Evolutionary conservation across 2,113 vertebrate species (phyloP), one percentile per base, ranked within the genome.

Genomic region (Phaetusa simplex): DNA sequence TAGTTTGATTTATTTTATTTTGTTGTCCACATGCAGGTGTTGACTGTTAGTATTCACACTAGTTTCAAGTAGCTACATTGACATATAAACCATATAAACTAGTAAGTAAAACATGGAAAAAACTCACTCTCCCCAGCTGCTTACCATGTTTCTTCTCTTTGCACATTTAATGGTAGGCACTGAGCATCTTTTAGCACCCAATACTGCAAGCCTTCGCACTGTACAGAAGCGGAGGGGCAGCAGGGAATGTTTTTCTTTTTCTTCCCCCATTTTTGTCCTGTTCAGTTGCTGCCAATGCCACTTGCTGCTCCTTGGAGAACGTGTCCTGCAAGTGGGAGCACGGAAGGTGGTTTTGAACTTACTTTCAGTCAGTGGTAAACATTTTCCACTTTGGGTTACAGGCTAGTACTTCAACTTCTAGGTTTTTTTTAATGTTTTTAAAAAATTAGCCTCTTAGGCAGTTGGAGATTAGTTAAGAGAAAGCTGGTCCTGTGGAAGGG

Each of bases 171-270:
- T 45, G 42, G 42, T 19, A 82, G 32, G 3, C 34, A 62, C 9
- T 70, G 40, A 27, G 10, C 14, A 8, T 29, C 26, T 70, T 74
- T 73, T 53, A 82, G 43, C 14, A 78, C 14, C 13, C 36, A 45
- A 2, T 56, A 29, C 18, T 53, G 27, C 21, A 84, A 58, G 7
- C 5, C 16, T 66, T 65, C 64, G 34, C 18, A 49, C 27, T 0
- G 0, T 10, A 43, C 1, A 8, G 18, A 26, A 69, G 17, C 0
- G 0, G 26, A 49, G 6, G 5, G 18, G 26, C 9, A 61, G 24
- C 5, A 17, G 36, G 18, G 36, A 74, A 49, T 7, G 1, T 72
- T 66, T 62, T 70, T 49, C 5, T 79, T 43, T 64, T 21, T 66
- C 4, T 34, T 55, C 11, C 8, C 7, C 6, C 2, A 0, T 42